Evolutionary conservation across 2,888 invertebrate species (phyloP), one percentile per base, ranked within the genome.

Genomic region (Argynnis bischoffii): DNA sequence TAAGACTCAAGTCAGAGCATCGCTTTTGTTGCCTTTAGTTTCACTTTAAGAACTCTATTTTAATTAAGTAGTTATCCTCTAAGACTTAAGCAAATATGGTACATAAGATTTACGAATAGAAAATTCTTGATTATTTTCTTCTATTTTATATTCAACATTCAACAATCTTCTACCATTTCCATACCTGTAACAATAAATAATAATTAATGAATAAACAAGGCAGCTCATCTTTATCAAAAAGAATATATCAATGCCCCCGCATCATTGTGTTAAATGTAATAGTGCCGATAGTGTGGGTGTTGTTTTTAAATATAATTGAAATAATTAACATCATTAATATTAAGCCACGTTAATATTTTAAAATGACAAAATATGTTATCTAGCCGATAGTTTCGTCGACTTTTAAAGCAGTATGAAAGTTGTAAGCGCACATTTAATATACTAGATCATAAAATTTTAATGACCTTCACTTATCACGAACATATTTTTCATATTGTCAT

Each of bases 121-220:
- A 8, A 41, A 41, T 11, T 11, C 8, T 41, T 41, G 8, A 41
- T 41, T 11, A 41, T 41, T 41, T 41, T 41, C 11, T 41, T 41
- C 11, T 41, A 41, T 41, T 41, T 41, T 41, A 41, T 41, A 41
- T 11, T 41, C 35, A 41, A 8, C 35, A 41, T 41, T 41, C 35
- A 41, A 8, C 35, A 41, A 41, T 11, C 35, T 11, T 11, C 35
- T 41, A 41, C 2, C 35, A 11, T 8, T 15, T 15, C 82, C 86
- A 82, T 89, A 90, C 88, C 87, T 87, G 87, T 79, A 89, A 90
- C 89, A 90, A 90, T 87, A 80, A 82, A 71, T 85, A 85, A 87
- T 84, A 88, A 89, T 90, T 87, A 90, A 82, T 87, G 85, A 85
- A 83, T 48, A 59, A 59, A 78, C 80, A 83, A 81, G 77, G 77